Conservation (phyloP, 2,113 vertebrate species). For the Miniopterus natalensis region DNA sequence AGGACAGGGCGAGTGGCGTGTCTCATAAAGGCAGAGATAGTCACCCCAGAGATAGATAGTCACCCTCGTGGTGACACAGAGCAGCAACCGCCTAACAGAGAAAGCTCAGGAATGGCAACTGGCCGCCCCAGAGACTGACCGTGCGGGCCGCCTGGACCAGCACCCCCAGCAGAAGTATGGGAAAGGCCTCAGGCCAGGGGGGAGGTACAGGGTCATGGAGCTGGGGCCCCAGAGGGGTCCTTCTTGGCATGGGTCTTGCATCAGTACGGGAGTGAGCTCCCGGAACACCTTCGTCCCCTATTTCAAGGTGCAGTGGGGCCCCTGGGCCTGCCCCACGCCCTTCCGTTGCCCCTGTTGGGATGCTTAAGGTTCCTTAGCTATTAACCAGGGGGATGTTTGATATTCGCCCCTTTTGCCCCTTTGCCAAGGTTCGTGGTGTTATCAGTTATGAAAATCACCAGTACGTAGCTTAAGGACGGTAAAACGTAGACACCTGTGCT, state of each 20-base stretch:
- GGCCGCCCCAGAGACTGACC: background rate
- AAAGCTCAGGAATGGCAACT: background rate
- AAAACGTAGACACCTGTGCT: background rate
- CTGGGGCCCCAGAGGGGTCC: background rate
- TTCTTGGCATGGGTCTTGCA: background rate
- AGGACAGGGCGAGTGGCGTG: background rate
- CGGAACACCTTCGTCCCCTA: no score
- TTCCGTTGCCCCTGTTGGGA: background rate
- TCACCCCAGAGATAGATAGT: background rate
- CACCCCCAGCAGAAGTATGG: fast-evolving
- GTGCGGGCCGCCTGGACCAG: background rate
- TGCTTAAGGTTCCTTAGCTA: constrained; percentile 46
- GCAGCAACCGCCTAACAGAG: background rate
- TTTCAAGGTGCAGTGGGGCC: background rate
- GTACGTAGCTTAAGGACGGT: background rate
- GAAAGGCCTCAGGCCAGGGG: background rate
- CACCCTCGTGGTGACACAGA: background rate
- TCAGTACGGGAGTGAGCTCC: background rate
- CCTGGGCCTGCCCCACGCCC: background rate
- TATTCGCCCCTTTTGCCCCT: background rate
- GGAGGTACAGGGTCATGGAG: background rate
- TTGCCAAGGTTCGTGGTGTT: background rate
- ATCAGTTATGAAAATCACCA: constrained; percentile 53
- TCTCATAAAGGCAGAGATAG: background rate
- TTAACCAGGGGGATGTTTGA: constrained; percentile 27